Conservation (phyloP, 2,888 invertebrate genomes). For the Halictus ligatus region DNA sequence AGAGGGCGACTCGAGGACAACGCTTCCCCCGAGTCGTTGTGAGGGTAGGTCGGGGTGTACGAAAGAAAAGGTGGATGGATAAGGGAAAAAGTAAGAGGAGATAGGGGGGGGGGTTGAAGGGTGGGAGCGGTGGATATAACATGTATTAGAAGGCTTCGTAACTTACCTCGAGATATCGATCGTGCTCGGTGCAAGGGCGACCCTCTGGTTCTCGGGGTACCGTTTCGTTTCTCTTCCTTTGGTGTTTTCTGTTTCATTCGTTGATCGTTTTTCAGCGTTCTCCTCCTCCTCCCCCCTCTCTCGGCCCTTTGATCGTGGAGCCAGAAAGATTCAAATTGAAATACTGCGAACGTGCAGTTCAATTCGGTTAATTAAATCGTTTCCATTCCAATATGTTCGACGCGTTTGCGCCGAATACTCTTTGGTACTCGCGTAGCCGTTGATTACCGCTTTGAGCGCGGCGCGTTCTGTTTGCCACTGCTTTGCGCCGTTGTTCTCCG, state of each 20-base stretch:
- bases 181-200: not conserved
- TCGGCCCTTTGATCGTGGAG: conserved; percentile 25
- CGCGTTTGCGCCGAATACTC: not conserved
- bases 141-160: conserved; percentile 28
- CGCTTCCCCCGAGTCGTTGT: conserved; percentile 17
- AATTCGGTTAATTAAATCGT: conserved; percentile 43
- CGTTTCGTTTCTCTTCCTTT: not conserved
- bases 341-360: conserved; percentile 9
- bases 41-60: conserved; percentile 47
- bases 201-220: not conserved
- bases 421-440: not conserved
- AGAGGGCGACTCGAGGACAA: conserved; percentile 7
- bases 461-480: not conserved
- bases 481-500: conserved; percentile 7
- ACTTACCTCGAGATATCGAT: conserved; percentile 34
- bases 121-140: not conserved
- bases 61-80: conserved; percentile 4
- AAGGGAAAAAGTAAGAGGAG: conserved; percentile 19
- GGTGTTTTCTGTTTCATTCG: conserved; percentile 9
- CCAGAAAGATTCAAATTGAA: conserved; percentile 38
- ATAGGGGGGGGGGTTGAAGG: not conserved
- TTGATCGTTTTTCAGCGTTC: not conserved
- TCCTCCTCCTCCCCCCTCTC: not conserved
- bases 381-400: conserved; percentile 32
- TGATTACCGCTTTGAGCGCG: conserved; percentile 1